These are phyloP conservation scores for Tetramorium bicarinatum DNA, from an alignment of 2,888 invertebrate species.

Conservation along the genomic window DNA sequence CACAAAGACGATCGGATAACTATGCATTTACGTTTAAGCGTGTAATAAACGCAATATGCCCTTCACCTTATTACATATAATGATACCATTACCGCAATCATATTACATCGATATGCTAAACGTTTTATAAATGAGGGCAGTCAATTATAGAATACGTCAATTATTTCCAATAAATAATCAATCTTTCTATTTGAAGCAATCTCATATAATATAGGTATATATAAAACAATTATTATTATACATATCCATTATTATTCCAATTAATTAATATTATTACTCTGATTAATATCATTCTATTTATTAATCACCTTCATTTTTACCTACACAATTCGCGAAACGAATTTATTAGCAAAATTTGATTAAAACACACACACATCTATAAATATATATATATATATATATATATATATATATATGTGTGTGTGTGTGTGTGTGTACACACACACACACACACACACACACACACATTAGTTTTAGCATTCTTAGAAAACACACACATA, in stretches of 20 bases:
- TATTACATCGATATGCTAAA: neutral
- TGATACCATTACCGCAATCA: conserved; percentile 2
- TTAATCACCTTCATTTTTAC: neutral
- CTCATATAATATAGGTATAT: no score
- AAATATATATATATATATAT: no score
- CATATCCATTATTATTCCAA: no score
- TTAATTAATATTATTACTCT: no score
- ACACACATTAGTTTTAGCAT: neutral
- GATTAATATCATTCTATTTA: neutral
- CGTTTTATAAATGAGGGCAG: neutral
- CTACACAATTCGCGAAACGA: neutral
- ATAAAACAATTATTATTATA: no score
- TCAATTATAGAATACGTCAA: neutral
- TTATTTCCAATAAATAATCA: neutral
- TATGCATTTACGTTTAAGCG: neutral
- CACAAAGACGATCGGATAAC: neutral
- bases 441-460: no score
- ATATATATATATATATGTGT: no score
- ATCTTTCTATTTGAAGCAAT: neutral
- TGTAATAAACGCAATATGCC: neutral
- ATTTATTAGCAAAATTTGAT: neutral
- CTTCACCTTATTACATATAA: conserved; percentile 8
- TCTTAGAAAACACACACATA: neutral
- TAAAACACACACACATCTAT: neutral
- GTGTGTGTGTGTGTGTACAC: no score